Conservation (phyloP, 2,797 vertebrate species). For the Rhynchotus rufescens region DNA sequence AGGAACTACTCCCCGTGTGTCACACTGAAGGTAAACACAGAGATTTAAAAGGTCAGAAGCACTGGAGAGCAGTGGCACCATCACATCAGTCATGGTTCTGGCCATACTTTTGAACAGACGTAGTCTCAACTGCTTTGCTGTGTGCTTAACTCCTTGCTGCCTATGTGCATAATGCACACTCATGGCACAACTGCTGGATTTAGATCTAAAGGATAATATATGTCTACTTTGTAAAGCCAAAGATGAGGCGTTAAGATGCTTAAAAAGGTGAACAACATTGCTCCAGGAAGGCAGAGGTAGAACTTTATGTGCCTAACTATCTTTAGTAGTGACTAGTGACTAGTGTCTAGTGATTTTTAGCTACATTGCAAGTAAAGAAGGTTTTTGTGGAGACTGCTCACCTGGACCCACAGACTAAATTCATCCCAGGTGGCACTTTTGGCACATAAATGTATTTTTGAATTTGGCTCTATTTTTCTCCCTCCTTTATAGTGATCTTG, state of each 20-base stretch:
- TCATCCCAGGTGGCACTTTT: constrained; percentile 20
- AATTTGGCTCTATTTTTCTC: neutral
- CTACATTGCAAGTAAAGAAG: neutral
- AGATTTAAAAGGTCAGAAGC: neutral
- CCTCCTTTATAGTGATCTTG: neutral
- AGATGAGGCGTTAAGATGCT: neutral
- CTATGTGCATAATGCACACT: neutral
- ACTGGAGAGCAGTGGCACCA: neutral
- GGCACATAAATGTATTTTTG: neutral
- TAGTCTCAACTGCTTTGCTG: neutral
- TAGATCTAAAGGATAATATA: neutral
- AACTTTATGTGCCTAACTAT: neutral
- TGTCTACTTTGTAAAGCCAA: neutral
- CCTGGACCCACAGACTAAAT: constrained; percentile 6
- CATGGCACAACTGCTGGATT: neutral
- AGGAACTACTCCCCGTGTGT: neutral
- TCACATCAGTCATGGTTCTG: neutral
- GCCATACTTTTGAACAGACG: neutral
- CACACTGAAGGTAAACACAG: neutral
- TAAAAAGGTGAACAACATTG: neutral
- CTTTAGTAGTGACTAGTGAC: neutral
- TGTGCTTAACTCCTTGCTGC: neutral
- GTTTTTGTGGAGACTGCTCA: neutral
- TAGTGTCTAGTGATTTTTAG: neutral
- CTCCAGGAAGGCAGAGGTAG: neutral